These are phyloP conservation scores for Malurus leucopterus DNA, from an alignment of 2,797 vertebrate genomes.

Conservation along the genomic window DNA sequence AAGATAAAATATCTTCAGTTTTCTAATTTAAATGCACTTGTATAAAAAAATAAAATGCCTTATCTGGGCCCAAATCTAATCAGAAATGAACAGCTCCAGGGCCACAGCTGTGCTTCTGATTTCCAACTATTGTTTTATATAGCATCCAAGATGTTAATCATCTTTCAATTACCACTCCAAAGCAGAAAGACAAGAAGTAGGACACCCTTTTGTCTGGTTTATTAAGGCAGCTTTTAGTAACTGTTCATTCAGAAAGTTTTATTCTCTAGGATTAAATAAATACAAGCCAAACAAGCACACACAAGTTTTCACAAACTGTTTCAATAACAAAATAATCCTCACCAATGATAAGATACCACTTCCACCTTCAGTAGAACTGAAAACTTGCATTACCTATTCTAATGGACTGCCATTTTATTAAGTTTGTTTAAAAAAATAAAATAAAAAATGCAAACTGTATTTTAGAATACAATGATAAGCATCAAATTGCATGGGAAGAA, in stretches of 20 bases:
- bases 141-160: background rate
- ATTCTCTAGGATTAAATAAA: background rate
- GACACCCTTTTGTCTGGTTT: background rate
- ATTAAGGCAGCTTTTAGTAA: background rate
- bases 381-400: background rate
- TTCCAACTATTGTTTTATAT: background rate
- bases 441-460: background rate
- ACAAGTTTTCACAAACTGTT: background rate
- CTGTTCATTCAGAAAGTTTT: background rate
- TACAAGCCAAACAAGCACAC: background rate
- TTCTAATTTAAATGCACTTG: background rate
- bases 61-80: background rate
- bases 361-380: background rate
- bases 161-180: background rate
- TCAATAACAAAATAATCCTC: background rate
- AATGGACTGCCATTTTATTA: background rate
- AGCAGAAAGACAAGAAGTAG: background rate
- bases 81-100: background rate
- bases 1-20: background rate
- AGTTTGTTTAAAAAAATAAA: background rate
- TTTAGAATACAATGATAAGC: background rate
- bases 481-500: background rate
- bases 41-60: background rate
- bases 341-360: background rate
- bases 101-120: background rate